Base-by-base conservation (phyloP, 2,888 invertebrate species). In the Litoditis marina region DNA sequence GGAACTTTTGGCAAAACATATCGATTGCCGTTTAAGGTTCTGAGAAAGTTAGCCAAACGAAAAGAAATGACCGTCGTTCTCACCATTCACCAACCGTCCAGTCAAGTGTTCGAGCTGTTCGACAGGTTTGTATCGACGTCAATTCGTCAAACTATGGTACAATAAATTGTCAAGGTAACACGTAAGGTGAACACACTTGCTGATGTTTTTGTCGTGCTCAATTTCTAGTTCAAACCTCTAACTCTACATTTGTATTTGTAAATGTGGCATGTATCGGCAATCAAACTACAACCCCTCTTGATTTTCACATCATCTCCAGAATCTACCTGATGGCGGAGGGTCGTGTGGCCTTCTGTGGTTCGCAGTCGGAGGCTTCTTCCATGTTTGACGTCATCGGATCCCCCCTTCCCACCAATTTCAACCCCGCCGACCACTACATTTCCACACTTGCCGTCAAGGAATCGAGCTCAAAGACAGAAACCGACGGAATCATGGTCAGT, bases 1-100 rank as follows among this genome's bases (percentile, higher is more conserved):
- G n/a, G n/a, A n/a, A n/a, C n/a, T n/a, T n/a, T n/a, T n/a, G n/a
- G n/a, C n/a, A n/a, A n/a, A n/a, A n/a, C n/a, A n/a, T n/a, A n/a
- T n/a, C n/a, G n/a, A n/a, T n/a, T n/a, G n/a, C n/a, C 28, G 68
- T 65, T n/a, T n/a, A 31, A 78, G 65, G 82, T 84, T 19, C 76
- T 86, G 73, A 83, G 83, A 70, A 80, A 79, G 27, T 74, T 87
- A 73, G 85, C 87, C 2, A 50, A 63, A 30, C 67, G 77, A 3
- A 83, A 89, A 77, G 92, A 93, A 28, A 92, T 92, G 85, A 94
- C 94, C 0, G 89, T 95, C 57, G 87, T 95, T 16, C 89, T 91
- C 79, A 94, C 94, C 0, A 92, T 95, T 69, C 95, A 95, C 85
- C 95, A 95, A 84, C 95, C 95, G 0, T 92, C 92, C 0, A 93